Percentiles rank a stretch among this genome's conserved stretches.
Evolutionary conservation across 2,797 vertebrate genomes (phyloP).

Genomic region (Esox masquinongy): DNA sequence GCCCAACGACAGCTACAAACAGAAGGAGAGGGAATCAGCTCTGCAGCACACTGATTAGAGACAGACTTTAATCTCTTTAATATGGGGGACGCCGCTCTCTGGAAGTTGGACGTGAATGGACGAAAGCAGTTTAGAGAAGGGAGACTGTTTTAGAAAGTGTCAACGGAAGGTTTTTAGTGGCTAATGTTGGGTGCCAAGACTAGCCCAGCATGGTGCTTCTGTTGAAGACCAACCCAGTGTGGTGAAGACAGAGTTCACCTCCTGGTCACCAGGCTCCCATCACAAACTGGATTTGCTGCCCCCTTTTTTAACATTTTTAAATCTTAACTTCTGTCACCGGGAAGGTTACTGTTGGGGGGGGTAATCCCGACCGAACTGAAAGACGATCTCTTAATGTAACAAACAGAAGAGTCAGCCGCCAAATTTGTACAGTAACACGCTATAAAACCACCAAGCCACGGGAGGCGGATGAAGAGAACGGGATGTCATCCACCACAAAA

Average conservation of each 20-base stretch:
- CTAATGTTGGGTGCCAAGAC: constrained; percentile 44
- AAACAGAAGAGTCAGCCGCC: constrained; percentile 58
- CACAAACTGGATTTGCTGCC: constrained; percentile 18
- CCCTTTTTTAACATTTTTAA: constrained; percentile 41
- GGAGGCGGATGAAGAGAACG: constrained; percentile 47
- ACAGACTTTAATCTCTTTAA: constrained; percentile 50
- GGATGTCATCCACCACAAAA: constrained; percentile 40
- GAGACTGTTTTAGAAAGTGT: constrained; percentile 55
- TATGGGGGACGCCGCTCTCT: constrained; percentile 47
- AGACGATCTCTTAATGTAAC: constrained; percentile 68
- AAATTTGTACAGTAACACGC: constrained; percentile 60
- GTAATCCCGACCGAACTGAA: constrained; percentile 50
- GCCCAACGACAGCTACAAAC: constrained; percentile 55
- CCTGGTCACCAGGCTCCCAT: constrained; percentile 45
- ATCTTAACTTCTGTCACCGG: constrained; percentile 43
- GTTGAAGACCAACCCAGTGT: constrained; percentile 9
- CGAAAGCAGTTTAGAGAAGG: constrained; percentile 27
- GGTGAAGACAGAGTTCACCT: constrained; percentile 39
- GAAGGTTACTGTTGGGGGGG: constrained; percentile 55
- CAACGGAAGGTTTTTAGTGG: constrained; percentile 56
- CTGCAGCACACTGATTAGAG: neutral
- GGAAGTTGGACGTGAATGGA: constrained; percentile 32
- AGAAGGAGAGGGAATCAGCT: neutral
- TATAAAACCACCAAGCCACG: constrained; percentile 52
- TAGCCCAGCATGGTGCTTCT: constrained; percentile 21